Evolutionary conservation across 2,113 vertebrate genomes (phyloP).

Genomic region (Platichthys stellatus): DNA sequence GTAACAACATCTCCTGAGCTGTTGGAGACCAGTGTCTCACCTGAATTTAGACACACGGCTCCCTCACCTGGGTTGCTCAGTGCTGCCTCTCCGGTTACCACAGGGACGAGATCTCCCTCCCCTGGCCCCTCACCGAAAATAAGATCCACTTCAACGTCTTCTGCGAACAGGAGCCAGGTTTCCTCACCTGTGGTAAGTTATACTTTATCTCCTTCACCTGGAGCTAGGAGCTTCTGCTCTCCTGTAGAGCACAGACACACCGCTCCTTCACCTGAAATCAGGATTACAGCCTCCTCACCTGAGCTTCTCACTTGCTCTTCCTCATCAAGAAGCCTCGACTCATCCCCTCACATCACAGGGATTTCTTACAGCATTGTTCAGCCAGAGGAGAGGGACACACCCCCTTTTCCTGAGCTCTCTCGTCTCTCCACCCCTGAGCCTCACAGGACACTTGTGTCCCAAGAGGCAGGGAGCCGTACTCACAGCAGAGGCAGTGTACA

Average conservation of each 20-base stretch:
- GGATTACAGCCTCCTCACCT: conserved; percentile 71
- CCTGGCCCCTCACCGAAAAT: conserved; percentile 27
- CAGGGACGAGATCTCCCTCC: conserved; percentile 54
- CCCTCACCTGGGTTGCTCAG: conserved; percentile 42
- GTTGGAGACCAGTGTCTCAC: conserved; percentile 23
- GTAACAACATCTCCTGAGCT: conserved; percentile 48
- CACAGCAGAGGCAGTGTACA: conserved; percentile 22
- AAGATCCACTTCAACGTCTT: conserved; percentile 23
- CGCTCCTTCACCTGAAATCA: conserved; percentile 73
- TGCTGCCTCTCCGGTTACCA: conserved; percentile 13
- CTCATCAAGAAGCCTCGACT: conserved; percentile 48
- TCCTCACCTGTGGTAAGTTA: conserved; percentile 45
- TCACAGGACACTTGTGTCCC: conserved; percentile 12
- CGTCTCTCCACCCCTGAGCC: conserved; percentile 39
- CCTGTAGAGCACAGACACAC: conserved; percentile 49
- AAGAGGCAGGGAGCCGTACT: conserved; percentile 28
- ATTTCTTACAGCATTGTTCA: conserved; percentile 68
- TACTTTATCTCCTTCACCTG: conserved; percentile 67
- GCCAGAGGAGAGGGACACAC: conserved; percentile 50
- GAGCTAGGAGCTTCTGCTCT: conserved; percentile 24
- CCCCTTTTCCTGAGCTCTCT: conserved; percentile 58
- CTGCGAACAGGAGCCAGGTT: conserved; percentile 32
- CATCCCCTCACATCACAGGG: conserved; percentile 68
- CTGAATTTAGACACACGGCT: conserved; percentile 38
- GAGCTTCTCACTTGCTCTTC: conserved; percentile 28